Percentiles rank a stretch among this genome's conserved stretches.
These are phyloP conservation scores for Athalia rosae DNA, from an alignment of 2,888 invertebrate genomes.

Conservation along the genomic window DNA sequence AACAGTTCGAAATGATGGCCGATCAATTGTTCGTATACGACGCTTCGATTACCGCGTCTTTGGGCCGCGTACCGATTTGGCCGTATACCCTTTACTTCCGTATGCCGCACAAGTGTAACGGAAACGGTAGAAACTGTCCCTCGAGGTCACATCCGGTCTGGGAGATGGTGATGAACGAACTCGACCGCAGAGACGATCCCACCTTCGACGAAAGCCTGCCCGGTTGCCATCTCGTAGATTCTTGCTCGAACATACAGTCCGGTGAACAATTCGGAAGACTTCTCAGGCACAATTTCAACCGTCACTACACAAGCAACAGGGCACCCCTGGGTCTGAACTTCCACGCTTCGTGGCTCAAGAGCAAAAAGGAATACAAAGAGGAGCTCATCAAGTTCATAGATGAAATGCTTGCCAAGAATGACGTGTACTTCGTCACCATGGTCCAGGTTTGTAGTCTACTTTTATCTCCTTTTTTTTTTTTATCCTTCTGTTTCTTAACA, in stretches of 20 bases:
- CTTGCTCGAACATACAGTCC: slow-evolving; percentile 93
- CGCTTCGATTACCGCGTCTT: slow-evolving; percentile 93
- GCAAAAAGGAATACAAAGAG: slow-evolving; percentile 93
- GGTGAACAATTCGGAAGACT: slow-evolving; percentile 94
- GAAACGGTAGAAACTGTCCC: slow-evolving; percentile 95
- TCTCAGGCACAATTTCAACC: slow-evolving; percentile 94
- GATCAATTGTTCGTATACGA: slow-evolving; percentile 97
- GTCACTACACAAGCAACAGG: slow-evolving; percentile 94
- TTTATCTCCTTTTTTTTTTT: not conserved
- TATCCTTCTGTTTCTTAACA: not conserved
- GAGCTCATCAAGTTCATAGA: slow-evolving; percentile 95
- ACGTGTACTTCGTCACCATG: slow-evolving; percentile 95
- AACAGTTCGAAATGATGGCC: slow-evolving; percentile 97
- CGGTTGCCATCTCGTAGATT: slow-evolving; percentile 96
- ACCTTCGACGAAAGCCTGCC: slow-evolving; percentile 94
- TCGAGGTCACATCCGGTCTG: slow-evolving; percentile 92
- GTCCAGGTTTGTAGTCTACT: slow-evolving; percentile 75
- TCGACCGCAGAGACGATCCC: slow-evolving; percentile 94
- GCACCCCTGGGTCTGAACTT: slow-evolving; percentile 95
- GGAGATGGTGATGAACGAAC: slow-evolving; percentile 98
- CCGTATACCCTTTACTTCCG: slow-evolving; percentile 98
- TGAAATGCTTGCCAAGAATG: slow-evolving; percentile 91
- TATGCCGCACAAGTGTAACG: slow-evolving; percentile 96
- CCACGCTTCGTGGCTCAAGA: slow-evolving; percentile 96
- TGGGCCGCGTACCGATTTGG: slow-evolving; percentile 94